Evolutionary conservation across 2,113 vertebrate genomes (phyloP).

Genomic region (Condylura cristata): DNA sequence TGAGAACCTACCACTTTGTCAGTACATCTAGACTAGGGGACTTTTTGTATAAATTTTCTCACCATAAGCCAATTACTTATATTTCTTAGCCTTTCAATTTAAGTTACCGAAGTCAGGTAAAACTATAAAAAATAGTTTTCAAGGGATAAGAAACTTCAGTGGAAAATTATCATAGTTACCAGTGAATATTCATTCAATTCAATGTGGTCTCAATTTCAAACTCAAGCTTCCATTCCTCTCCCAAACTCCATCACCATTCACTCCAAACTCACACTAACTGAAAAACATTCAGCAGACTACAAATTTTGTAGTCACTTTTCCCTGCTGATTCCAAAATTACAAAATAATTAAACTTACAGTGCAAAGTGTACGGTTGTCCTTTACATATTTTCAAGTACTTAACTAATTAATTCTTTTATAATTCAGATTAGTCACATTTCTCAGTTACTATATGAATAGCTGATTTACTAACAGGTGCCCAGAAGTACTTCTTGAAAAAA

Average conservation of each 20-base stretch:
- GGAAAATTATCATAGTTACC: conserved; percentile 16
- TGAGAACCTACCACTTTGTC: not conserved
- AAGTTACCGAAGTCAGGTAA: not conserved
- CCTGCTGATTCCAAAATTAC: conserved; percentile 30
- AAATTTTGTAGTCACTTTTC: conserved; percentile 7
- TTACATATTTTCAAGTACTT: conserved; percentile 47
- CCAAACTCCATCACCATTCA: not conserved
- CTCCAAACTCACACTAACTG: conserved; percentile 2
- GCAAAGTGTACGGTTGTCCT: not conserved
- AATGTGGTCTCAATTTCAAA: not conserved
- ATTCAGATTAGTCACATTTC: conserved; percentile 15
- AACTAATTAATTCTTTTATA: not conserved
- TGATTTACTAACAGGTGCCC: not conserved
- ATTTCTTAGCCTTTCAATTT: conserved; percentile 45
- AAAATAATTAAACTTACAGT: conserved; percentile 45
- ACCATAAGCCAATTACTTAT: conserved; percentile 22
- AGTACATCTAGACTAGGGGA: not conserved
- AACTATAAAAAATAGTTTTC: conserved; percentile 21
- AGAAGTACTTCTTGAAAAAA: not conserved
- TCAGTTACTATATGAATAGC: not conserved
- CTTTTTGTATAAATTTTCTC: conserved; percentile 18
- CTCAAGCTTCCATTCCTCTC: not conserved
- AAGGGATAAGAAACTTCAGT: conserved; percentile 24
- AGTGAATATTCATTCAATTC: not conserved
- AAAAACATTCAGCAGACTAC: conserved; percentile 22